A percentile compares a stretch with the other conserved stretches of the same genome.
phyloP scores from a whole-genome alignment of 2,113 vertebrate species.

The Taurulus bubalis region DNA sequence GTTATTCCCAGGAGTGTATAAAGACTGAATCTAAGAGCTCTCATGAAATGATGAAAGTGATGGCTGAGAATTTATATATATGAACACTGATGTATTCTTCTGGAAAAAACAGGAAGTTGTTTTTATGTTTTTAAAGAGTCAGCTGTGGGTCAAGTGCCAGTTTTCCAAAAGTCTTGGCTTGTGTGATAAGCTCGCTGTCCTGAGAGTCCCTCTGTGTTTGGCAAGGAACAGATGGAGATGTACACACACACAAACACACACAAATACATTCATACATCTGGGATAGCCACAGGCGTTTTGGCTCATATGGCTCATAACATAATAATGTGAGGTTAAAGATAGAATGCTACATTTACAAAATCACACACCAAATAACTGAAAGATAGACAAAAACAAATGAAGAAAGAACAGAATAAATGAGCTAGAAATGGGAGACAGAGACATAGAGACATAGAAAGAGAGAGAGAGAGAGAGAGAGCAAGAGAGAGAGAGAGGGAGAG shows the following conservation, averaged over 20 bases:
- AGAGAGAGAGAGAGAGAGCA: constrained; percentile 13
- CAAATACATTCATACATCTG: constrained; percentile 44
- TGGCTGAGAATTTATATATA: not conserved
- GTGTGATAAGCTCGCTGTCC: constrained; percentile 15
- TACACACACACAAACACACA: constrained; percentile 31
- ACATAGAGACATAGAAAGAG: too few species aligned
- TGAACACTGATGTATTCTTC: not conserved
- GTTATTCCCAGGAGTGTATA: not conserved
- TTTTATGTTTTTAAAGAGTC: not conserved
- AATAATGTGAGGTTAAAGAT: constrained; percentile 21
- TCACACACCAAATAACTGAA: constrained; percentile 10
- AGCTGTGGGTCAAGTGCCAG: constrained; percentile 19
- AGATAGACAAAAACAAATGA: not conserved
- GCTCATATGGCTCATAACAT: constrained; percentile 41
- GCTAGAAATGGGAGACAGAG: not conserved
- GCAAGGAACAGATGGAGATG: constrained; percentile 67
- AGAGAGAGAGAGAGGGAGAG: constrained; percentile 10
- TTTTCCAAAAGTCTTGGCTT: constrained; percentile 24
- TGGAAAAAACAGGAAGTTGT: not conserved
- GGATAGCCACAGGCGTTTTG: constrained; percentile 41
- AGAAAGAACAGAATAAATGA: constrained; percentile 3
- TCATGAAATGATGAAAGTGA: not conserved
- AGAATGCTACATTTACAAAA: constrained; percentile 11
- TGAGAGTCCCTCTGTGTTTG: constrained; percentile 41
- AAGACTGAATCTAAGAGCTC: not conserved